Evolutionary conservation across 2,113 vertebrate species (phyloP), one percentile per base, ranked within the genome.

Genomic region (Callipepla squamata): DNA sequence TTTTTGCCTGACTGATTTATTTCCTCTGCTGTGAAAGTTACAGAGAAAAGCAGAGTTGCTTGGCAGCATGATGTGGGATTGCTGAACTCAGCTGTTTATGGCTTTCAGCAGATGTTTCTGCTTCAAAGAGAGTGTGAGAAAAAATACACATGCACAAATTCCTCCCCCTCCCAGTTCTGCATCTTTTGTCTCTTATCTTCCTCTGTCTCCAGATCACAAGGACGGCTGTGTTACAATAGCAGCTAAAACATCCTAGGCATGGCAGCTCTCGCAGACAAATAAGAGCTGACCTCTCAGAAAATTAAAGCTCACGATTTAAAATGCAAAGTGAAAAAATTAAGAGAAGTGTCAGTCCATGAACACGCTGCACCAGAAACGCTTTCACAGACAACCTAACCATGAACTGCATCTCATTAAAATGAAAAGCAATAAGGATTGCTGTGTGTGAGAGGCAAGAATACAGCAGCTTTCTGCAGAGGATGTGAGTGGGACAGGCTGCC

Each of bases 1-100:
- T 97, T 97, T 95, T 83, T 93, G 95, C 94, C 91, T 96, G 95
- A 70, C 85, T 97, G 96, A 97, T 95, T 97, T 96, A 96, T 96
- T 93, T 93, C 80, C 88, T 95, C 23, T 28, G 58, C 73, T 51
- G 79, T 93, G 89, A 67, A 91, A 92, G 94, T 95, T 96, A 83
- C 78, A 93, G 93, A 69, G 77, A 88, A 94, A 95, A 90, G 94
- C 86, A 66, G 91, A 94, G 88, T 55, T 93, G 93, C 92, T 95
- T 96, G 61, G 68, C 91, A 88, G 94, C 55, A 17, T 28, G 89
- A 40, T 84, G 90, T 55, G 85, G 82, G 74, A 80, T 74, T 96
- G 93, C 96, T 97, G 97, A 97, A 93, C 83, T 94, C 94, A 96
- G 92, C 91, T 95, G 91, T 95, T 77, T 34, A 85, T 87, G 75